Percentiles rank a stretch among this genome's conserved stretches.
Evolutionary conservation across 2,113 vertebrate genomes (phyloP).

Genomic region (Regulus satrapa): DNA sequence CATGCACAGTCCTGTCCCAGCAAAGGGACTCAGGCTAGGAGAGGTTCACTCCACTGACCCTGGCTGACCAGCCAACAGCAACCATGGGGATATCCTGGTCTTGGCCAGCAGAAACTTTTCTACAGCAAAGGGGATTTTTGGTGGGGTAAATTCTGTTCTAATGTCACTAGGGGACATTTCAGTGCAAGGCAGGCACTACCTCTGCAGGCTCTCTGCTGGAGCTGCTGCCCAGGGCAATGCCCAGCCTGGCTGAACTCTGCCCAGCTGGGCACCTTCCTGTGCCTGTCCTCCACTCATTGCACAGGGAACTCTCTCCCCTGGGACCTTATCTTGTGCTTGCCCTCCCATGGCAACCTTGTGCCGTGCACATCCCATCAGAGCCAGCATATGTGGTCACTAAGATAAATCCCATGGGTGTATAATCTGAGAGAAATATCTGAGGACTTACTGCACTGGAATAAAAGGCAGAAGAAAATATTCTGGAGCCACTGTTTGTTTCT

Average conservation of each 20-base stretch:
- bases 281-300: background rate
- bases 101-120: background rate
- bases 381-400: rapidly evolving
- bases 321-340: background rate
- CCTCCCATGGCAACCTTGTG: background rate
- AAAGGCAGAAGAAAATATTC: conserved; percentile 36
- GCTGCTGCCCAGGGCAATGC: rapidly evolving
- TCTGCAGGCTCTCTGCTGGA: background rate
- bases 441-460: conserved; percentile 66
- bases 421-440: background rate
- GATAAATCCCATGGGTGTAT: background rate
- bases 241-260: background rate
- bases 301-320: background rate
- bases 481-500: background rate
- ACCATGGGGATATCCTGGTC: background rate
- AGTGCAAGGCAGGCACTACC: background rate
- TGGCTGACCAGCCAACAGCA: background rate
- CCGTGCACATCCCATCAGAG: background rate
- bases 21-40: background rate
- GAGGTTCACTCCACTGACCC: background rate
- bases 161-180: background rate
- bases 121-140: background rate
- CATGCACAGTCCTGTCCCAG: background rate
- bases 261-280: background rate
- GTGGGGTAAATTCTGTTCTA: background rate